phyloP scores from a whole-genome alignment of 2,888 invertebrate genomes.

The Hemaris fuciformis region DNA sequence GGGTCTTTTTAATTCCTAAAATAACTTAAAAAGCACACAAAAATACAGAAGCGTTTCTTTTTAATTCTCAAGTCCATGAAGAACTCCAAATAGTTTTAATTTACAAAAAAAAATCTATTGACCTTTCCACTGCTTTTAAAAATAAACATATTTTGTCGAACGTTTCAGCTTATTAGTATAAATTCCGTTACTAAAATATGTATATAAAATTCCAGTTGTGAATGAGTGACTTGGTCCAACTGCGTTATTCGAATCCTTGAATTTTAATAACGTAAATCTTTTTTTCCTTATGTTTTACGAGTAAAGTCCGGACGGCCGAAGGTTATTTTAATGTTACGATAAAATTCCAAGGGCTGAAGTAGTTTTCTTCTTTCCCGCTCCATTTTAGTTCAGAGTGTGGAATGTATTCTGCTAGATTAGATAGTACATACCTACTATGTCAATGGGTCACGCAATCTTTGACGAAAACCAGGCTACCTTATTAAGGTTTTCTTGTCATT shows the following conservation, averaged over 20 bases:
- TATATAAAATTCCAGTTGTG: background rate
- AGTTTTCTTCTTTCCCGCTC: background rate
- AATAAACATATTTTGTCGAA: background rate
- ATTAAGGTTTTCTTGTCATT: background rate
- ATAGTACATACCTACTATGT: background rate
- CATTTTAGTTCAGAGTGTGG: background rate
- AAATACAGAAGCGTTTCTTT: background rate
- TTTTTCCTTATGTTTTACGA: conserved; percentile 12
- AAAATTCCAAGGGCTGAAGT: conserved; percentile 51
- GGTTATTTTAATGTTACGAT: conserved; percentile 34
- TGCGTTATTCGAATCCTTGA: background rate
- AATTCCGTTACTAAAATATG: background rate
- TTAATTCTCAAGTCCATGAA: background rate
- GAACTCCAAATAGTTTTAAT: background rate
- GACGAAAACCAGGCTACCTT: background rate
- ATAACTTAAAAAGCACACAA: background rate
- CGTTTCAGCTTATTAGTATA: background rate
- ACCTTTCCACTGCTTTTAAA: background rate
- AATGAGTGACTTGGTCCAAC: conserved; percentile 7
- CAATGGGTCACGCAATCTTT: background rate
- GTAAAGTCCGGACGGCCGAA: conserved; percentile 26
- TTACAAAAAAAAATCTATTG: background rate
- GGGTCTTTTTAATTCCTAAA: no score
- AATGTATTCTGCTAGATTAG: background rate
- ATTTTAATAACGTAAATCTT: conserved; percentile 6